These are phyloP conservation scores for Lepeophtheirus nordmannii DNA, from an alignment of 2,888 invertebrate genomes.

Conservation along the genomic window DNA sequence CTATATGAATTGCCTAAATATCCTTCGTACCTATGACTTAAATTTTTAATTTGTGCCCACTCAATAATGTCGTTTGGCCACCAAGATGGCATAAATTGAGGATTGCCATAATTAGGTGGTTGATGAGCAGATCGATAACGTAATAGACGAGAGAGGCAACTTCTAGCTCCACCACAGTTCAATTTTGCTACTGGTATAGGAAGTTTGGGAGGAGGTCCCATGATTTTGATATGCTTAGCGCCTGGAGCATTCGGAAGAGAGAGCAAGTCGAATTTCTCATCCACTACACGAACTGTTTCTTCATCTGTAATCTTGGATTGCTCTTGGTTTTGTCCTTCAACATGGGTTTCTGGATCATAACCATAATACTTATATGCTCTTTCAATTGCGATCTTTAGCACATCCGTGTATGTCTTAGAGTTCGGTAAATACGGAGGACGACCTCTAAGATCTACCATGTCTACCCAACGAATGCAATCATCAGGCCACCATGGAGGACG, in stretches of 20 bases:
- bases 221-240: not conserved
- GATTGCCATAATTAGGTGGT: slow-evolving; percentile 19
- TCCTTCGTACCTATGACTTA: slow-evolving; percentile 20
- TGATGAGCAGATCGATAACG: slow-evolving; percentile 6
- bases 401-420: slow-evolving; percentile 19
- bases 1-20: slow-evolving; percentile 18
- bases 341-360: slow-evolving; percentile 9
- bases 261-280: not conserved
- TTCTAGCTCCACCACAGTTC: slow-evolving; percentile 18
- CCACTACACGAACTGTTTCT: not conserved
- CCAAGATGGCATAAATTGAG: slow-evolving; percentile 16
- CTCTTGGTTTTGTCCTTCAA: not conserved
- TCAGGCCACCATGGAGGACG: slow-evolving; percentile 24
- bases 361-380: slow-evolving; percentile 7
- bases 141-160: not conserved
- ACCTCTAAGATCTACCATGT: slow-evolving; percentile 23
- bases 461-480: slow-evolving; percentile 22
- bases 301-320: not conserved
- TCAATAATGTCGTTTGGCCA: slow-evolving; percentile 24
- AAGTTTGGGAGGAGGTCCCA: slow-evolving; percentile 12
- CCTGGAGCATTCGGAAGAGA: not conserved
- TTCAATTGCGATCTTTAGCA: slow-evolving; percentile 21
- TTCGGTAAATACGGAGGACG: slow-evolving; percentile 22
- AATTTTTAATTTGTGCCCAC: slow-evolving; percentile 20
- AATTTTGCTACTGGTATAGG: slow-evolving; percentile 20